Conservation (phyloP, 2,888 invertebrate genomes). For the Dolichopus griseipennis region DNA sequence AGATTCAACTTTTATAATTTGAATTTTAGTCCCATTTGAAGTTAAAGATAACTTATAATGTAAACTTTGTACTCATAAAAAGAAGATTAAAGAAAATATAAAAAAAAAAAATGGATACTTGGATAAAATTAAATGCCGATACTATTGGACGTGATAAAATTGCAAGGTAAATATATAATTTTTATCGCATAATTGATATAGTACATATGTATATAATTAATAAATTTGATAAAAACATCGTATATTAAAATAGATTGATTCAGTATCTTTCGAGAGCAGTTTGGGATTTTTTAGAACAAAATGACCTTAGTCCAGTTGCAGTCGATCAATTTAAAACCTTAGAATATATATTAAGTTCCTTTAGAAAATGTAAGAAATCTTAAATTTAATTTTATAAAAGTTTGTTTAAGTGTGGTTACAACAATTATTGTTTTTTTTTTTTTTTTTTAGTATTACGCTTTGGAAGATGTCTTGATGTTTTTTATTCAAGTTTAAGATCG, state of each 20-base stretch:
- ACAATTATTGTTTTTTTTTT: constrained; percentile 8
- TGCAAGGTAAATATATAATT: constrained; percentile 33
- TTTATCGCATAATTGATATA: neutral
- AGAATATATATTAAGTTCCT: constrained; percentile 74
- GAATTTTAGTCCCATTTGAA: too few relatives aligned
- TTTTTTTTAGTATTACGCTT: constrained; percentile 67
- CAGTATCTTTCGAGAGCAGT: constrained; percentile 74
- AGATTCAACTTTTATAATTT: too few relatives aligned
- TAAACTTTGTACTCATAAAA: neutral
- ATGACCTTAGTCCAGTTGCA: constrained; percentile 51
- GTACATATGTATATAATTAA: constrained; percentile 15
- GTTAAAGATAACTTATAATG: neutral
- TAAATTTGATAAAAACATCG: neutral
- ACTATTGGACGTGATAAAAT: constrained; percentile 41
- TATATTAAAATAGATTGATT: constrained; percentile 53
- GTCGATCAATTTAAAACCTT: constrained; percentile 69
- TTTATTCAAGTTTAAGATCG: constrained; percentile 63
- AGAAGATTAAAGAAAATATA: neutral
- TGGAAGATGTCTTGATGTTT: constrained; percentile 73
- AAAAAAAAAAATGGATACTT: constrained; percentile 34
- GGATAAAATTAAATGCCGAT: constrained; percentile 37
- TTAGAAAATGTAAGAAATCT: constrained; percentile 67
- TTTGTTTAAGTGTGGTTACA: neutral
- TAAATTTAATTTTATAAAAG: neutral
- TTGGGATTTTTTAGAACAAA: constrained; percentile 64